Base-by-base conservation (phyloP, 2,888 invertebrate species). In the Drosophila parthenogenetica region DNA sequence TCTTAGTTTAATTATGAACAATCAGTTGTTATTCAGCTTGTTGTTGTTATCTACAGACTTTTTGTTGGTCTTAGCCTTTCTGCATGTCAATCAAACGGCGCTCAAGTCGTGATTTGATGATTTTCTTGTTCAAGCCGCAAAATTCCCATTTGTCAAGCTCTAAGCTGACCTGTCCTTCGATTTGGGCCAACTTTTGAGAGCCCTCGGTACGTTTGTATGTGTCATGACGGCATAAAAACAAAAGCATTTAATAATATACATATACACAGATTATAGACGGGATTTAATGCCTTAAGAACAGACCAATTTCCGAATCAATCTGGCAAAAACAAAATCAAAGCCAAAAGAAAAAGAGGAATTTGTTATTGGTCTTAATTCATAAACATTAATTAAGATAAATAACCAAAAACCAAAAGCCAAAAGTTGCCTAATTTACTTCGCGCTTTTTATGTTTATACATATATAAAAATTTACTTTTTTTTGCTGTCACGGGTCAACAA, bases 51-150 rank as follows among this genome's bases (percentile, higher is more conserved):
- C n/a, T 69, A 50, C 35, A 55, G n/a, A 35, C 64, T 39, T 46
- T 55, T 69, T 40, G 61, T 46, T 68, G 55, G 51, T 60, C 10
- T 50, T 65, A 63, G 62, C n/a, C 25, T 57, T 63, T 71, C 57
- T 72, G 69, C 81, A 82, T 83, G 85, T 85, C 85, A 85, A 88
- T 88, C 87, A 85, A 87, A 81, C 65, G 75, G 69, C 71, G 73
- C 73, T 81, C 73, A 75, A 83, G 70, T 89, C 89, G 85, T 85
- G 85, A 89, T 87, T 89, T 87, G 89, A 87, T 89, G 84, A 79
- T 87, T 86, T 86, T 78, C 61, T 73, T 75, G 65, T 48, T 35
- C 46, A 59, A 50, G 49, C 60, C 54, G 50, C 48, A 59, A 67
- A 62, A 73, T 58, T 67, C 25, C 73, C 77, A 75, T 75, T 75